Base-by-base conservation (phyloP, 2,113 vertebrate species). In the Globicephala melas region DNA sequence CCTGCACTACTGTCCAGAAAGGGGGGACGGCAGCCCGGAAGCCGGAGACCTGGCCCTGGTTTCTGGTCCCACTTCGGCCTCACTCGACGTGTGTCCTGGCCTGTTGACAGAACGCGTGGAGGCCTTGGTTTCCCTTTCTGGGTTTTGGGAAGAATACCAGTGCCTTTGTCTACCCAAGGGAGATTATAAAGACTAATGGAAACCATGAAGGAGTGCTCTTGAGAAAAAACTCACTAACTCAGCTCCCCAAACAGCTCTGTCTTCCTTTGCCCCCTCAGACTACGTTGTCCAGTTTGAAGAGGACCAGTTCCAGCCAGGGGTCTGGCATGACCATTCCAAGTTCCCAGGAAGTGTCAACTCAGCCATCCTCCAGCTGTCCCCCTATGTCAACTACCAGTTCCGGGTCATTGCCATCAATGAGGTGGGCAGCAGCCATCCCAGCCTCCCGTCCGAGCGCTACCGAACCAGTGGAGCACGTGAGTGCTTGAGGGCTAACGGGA, bases 361-460 rank as follows among this genome's bases (percentile, higher is more conserved):
- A 0, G 99, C 99, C 1, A 20, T 99, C 90, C 99, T 99, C 92
- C 99, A 98, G 84, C 99, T 99, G 2, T 99, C 99, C 1, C 99
- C 99, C 0, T 99, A 99, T 0, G 99, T 99, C 97, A 99, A 99
- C 98, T 99, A 99, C 95, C 99, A 99, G 93, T 99, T 99, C 98
- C 98, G 99, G 26, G 99, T 99, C 82, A 99, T 99, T 0, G 99
- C 99, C 0, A 97, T 99, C 96, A 99, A 99, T 20, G 98, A 99
- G 0, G 99, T 99, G 55, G 99, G 99, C 90, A 99, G 98, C 97
- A 99, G 99, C 94, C 84, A 97, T 71, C 99, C 99, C 89, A 99
- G 99, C 76, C 23, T 31, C 5, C 99, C 99, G 0, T 99, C 99
- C 0, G 98, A 99, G 7, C 98, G 99, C 9, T 99, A 99, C 98